These are phyloP conservation scores for Terebella lapidaria DNA, from an alignment of 2,888 invertebrate genomes.

Conservation along the genomic window DNA sequence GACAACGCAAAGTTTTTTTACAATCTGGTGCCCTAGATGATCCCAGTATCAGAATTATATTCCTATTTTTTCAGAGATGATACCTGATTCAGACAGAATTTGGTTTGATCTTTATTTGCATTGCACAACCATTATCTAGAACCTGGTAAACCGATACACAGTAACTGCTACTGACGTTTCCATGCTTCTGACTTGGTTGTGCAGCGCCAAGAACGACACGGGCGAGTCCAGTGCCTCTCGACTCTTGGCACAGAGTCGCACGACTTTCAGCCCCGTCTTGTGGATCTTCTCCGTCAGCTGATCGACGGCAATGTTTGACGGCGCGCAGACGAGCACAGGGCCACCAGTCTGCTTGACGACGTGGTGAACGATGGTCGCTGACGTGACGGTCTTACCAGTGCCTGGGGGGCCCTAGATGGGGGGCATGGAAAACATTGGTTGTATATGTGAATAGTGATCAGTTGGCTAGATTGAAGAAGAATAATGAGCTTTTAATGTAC, in stretches of 20 bases:
- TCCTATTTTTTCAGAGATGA: too few species aligned
- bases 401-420: slow-evolving; percentile 71
- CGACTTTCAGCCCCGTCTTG: slow-evolving; percentile 84
- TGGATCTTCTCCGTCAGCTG: slow-evolving; percentile 99
- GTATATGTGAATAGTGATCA: too few species aligned
- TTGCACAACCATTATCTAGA: too few species aligned
- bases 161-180: slow-evolving; percentile 66
- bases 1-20: too few species aligned
- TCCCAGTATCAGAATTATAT: too few species aligned
- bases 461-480: too few species aligned
- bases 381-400: slow-evolving; percentile 98
- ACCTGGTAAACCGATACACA: neutral
- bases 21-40: too few species aligned
- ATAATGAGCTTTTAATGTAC: too few species aligned
- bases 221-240: slow-evolving; percentile 97
- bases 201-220: slow-evolving; percentile 91
- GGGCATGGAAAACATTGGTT: neutral
- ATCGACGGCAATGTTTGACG: slow-evolving; percentile 98
- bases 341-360: slow-evolving; percentile 89
- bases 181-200: slow-evolving; percentile 93
- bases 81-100: too few species aligned
- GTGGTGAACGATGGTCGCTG: slow-evolving; percentile 98
- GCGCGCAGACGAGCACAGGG: slow-evolving; percentile 91
- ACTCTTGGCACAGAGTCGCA: slow-evolving; percentile 93
- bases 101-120: too few species aligned